Evolutionary conservation across 2,888 invertebrate species (phyloP).

Genomic region (Chrysodeixis includens): DNA sequence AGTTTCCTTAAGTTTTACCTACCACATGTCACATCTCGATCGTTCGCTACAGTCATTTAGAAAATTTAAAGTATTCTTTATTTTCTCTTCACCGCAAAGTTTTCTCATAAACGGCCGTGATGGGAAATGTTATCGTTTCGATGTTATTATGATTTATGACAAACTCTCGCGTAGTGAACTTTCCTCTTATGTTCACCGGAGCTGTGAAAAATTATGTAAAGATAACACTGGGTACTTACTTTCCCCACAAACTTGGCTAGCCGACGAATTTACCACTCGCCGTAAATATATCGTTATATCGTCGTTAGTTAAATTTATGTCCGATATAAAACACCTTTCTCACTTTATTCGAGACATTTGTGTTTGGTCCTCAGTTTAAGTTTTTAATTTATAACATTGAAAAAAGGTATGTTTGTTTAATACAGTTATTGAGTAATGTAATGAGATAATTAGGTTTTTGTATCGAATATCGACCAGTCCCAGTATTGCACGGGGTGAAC

Average conservation of each 20-base stretch:
- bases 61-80: constrained; percentile 30
- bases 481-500: too few species aligned
- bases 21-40: background rate
- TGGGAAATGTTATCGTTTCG: constrained; percentile 46
- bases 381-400: constrained; percentile 18
- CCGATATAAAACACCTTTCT: constrained; percentile 50
- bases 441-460: too few species aligned
- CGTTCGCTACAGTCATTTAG: background rate
- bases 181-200: constrained; percentile 52
- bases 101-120: constrained; percentile 49
- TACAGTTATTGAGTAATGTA: too few species aligned
- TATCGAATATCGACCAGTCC: too few species aligned
- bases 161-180: constrained; percentile 60
- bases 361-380: constrained; percentile 8
- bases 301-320: constrained; percentile 41
- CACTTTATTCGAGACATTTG: constrained; percentile 36
- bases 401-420: too few species aligned
- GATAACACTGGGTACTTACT: constrained; percentile 53
- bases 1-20: background rate
- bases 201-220: constrained; percentile 58
- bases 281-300: constrained; percentile 52
- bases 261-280: constrained; percentile 40
- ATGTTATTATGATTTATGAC: constrained; percentile 63
- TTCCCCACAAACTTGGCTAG: constrained; percentile 44
- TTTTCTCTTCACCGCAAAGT: constrained; percentile 47